These are phyloP conservation scores for Watsonalla cultraria DNA, from an alignment of 2,888 invertebrate genomes.

Conservation along the genomic window DNA sequence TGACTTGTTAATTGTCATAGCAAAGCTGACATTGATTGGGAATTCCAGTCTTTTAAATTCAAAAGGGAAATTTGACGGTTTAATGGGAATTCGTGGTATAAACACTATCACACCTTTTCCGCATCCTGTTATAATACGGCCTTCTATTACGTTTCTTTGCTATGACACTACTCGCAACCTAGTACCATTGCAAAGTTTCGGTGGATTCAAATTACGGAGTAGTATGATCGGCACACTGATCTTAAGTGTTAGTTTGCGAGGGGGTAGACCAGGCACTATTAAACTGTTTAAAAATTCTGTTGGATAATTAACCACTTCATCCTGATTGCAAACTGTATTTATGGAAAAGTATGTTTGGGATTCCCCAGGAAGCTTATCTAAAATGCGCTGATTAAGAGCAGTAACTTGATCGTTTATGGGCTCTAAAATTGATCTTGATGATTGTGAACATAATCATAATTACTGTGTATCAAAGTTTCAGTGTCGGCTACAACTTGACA, in stretches of 20 bases:
- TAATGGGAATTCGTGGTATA: neutral
- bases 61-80: too few relatives aligned
- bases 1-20: too few relatives aligned
- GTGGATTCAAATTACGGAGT: neutral
- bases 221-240: too few relatives aligned
- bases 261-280: constrained; percentile 4
- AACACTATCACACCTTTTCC: constrained; percentile 6
- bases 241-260: neutral
- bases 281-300: constrained; percentile 3
- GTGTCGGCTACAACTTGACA: constrained; percentile 3
- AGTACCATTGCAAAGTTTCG: constrained; percentile 1
- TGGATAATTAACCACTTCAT: constrained; percentile 1
- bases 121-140: constrained; percentile 1
- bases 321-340: constrained; percentile 3
- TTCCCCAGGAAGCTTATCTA: constrained; percentile 5
- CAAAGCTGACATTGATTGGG: too few relatives aligned
- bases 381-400: constrained; percentile 7
- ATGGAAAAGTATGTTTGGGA: constrained; percentile 5
- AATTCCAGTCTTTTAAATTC: too few relatives aligned
- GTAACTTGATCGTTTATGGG: constrained; percentile 5
- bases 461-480: constrained; percentile 5
- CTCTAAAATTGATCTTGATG: constrained; percentile 6
- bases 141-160: constrained; percentile 1
- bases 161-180: constrained; percentile 5
- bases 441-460: constrained; percentile 7